These are phyloP conservation scores for Burhinus bistriatus DNA, from an alignment of 2,113 vertebrate species.

Conservation along the genomic window DNA sequence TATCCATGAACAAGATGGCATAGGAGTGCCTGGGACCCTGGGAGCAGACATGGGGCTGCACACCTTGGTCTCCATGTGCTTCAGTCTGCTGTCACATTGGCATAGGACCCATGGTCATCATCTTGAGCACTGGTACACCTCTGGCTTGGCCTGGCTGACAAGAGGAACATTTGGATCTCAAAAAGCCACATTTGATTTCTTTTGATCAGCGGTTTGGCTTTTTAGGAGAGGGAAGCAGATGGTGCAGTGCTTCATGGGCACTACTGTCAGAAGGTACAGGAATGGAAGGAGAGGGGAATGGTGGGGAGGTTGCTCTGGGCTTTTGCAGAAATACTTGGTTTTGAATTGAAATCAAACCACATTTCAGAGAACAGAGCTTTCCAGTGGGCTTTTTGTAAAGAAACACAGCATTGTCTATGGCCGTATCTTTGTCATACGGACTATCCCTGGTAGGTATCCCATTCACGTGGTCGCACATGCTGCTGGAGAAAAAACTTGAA, in stretches of 20 bases:
- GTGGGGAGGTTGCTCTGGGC: not conserved
- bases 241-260: not conserved
- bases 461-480: fast-evolving
- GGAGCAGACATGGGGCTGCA: not conserved
- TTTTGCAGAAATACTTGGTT: not conserved
- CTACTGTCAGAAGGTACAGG: not conserved
- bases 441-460: no score
- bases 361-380: not conserved
- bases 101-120: not conserved
- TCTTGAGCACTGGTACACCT: not conserved
- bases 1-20: not conserved
- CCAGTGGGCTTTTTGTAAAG: not conserved
- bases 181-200: not conserved
- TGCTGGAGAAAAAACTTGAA: not conserved
- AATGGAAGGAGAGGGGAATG: not conserved
- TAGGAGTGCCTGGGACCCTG: not conserved
- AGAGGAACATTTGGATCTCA: not conserved
- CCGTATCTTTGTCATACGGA: not conserved
- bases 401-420: fast-evolving
- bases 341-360: not conserved
- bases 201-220: not conserved
- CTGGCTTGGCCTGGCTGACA: not conserved
- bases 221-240: not conserved
- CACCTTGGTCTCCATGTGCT: not conserved
- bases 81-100: not conserved